A percentile compares a stretch with the other conserved stretches of the same genome.
Conservation (phyloP, 2,888 invertebrate species). For the Drosophila heteroneura region DNA sequence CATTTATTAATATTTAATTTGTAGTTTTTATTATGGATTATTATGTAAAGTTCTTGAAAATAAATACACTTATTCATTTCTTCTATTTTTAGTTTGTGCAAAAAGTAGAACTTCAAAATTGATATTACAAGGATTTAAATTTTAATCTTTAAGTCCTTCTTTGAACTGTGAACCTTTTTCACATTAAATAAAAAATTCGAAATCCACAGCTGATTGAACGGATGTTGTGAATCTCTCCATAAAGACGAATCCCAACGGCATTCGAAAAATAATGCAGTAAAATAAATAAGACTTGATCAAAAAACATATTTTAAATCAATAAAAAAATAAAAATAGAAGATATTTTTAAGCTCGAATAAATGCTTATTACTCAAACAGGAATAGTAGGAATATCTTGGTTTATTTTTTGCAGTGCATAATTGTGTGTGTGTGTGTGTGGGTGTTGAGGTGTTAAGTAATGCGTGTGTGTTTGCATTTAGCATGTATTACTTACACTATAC, state of each 20-base stretch:
- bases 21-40: not conserved
- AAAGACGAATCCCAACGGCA: not conserved
- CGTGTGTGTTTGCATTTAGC: not conserved
- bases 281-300: not conserved
- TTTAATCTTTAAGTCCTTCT: not conserved
- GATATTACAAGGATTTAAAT: not conserved
- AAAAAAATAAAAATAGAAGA: not conserved
- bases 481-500: conserved; percentile 85
- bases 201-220: not conserved
- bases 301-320: not conserved
- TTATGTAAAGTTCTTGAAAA: not conserved
- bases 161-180: not conserved
- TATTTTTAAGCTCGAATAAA: not conserved
- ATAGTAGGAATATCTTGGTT: not conserved
- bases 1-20: not conserved
- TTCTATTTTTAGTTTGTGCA: not conserved
- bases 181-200: not conserved
- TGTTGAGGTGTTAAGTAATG: not conserved
- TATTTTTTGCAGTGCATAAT: not conserved
- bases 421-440: not conserved
- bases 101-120: not conserved
- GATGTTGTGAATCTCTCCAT: not conserved
- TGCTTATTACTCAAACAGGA: no score
- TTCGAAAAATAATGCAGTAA: not conserved
- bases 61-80: not conserved